Base-by-base conservation (phyloP, 2,113 vertebrate species). In the Xenopus laevis region DNA sequence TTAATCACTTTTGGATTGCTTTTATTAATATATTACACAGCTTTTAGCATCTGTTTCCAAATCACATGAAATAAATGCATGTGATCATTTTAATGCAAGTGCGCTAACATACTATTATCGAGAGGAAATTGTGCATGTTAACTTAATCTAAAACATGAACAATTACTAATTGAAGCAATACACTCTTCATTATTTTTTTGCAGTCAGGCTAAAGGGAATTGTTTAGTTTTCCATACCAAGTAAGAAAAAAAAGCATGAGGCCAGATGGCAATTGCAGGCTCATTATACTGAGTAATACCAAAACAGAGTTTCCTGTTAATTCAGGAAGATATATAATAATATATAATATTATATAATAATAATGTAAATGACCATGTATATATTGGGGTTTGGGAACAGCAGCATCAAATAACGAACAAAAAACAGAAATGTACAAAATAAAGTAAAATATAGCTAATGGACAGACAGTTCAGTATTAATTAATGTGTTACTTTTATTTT, bases 101-200 rank as follows among this genome's bases (percentile, higher is more conserved):
- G 63, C 59, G 55, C 67, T 70, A 77, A 57, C 73, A 69, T 53
- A 63, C 60, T 45, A 64, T 77, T 77, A 77, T 70, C 67, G 63
- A 77, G 74, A 77, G 74, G 74, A 70, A 77, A 77, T 77, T 77
- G 74, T 77, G 74, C 74, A 77, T 77, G 67, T 68, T 76, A 70
- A 58, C 67, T 52, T 70, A 77, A 77, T 77, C 50, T 70, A 59
- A 69, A 68, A 77, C 74, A 77, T 77, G 74, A 77, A 58, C 66
- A 77, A 70, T 70, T 66, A 27, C 74, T 77, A 77, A 77, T 77
- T 77, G 74, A 77, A 77, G 74, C 74, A 77, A 77, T 77, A 70
- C 74, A 77, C 73, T 64, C 74, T 77, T 77, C 66, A 77, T 59
- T 64, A 66, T 77, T 77, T 27, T 75, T 77, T 70, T 68, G 69